Evolutionary conservation across 2,888 invertebrate genomes (phyloP), one percentile per base, ranked within the genome.

Genomic region (Hyles lineata): DNA sequence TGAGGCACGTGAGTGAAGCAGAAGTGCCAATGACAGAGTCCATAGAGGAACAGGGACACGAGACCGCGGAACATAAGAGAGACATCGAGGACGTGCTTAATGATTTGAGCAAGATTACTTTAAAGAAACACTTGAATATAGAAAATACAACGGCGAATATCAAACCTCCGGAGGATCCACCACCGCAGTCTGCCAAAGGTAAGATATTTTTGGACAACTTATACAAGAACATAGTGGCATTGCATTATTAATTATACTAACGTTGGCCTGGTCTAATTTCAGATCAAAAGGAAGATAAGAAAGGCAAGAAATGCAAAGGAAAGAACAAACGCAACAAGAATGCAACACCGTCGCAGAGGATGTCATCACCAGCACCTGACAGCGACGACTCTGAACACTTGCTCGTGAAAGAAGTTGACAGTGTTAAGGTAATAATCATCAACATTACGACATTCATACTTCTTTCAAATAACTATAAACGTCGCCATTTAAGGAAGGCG

Each of bases 91-190:
- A 94, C 60, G 94, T 95, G 0, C 87, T 95, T 7, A 90, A 93
- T 50, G 95, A 95, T 76, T 84, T 95, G 19, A 92, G 86, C 76
- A 94, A 94, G 85, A 93, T 95, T 21, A 93, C 94, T 1, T 81
- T 94, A 23, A 95, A 95, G 85, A 93, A 91, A 76, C 90, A 92
- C 76, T 80, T 93, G 60, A 92, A 92, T 76, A 89, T 94, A 32
- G 94, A 93, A 77, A 94, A 94, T 69, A 93, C 95, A 6, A 95
- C 94, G 0, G 94, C 94, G 29, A 92, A 93, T 77, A 94, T 94
- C 73, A 92, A 92, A 76, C 89, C 90, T 1, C 86, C 89, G 0
- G 92, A 91, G 63, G 92, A 92, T 17, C 87, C 89, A 0, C 88
- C 90, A 32, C 89, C 91, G n/a, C 72, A 74, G 52, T 72, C 72